A percentile compares a stretch with the other conserved stretches of the same genome.
These are phyloP conservation scores for Scleropages formosus DNA, from an alignment of 2,797 vertebrate species.

Conservation along the genomic window DNA sequence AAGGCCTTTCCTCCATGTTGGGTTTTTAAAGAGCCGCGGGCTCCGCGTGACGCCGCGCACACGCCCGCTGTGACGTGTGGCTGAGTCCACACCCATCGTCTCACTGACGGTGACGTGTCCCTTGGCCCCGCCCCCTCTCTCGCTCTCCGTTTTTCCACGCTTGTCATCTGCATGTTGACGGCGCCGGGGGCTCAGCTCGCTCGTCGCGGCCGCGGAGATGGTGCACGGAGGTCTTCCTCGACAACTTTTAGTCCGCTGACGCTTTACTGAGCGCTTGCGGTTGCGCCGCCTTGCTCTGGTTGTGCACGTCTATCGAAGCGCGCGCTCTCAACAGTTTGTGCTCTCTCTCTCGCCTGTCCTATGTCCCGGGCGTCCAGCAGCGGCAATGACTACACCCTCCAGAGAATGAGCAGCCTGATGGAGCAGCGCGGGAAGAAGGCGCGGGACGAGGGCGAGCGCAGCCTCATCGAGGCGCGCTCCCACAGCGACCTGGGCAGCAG, in stretches of 20 bases:
- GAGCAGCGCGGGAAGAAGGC: constrained; percentile 83
- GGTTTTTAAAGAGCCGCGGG: not conserved
- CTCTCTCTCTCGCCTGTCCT: too few species aligned
- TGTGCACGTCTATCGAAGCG: too few species aligned
- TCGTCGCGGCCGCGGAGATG: constrained; percentile 55
- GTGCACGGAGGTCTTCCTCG: constrained; percentile 18
- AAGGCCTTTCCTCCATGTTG: not conserved
- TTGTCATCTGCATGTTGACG: too few species aligned
- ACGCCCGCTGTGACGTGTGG: not conserved
- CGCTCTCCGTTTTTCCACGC: too few species aligned
- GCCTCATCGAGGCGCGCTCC: constrained; percentile 77
- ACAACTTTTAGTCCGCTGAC: constrained; percentile 2
- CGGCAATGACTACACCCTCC: constrained; percentile 91
- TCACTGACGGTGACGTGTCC: too few species aligned
- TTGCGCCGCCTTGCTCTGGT: too few species aligned
- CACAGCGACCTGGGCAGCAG: constrained; percentile 76
- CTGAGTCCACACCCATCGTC: too few species aligned
- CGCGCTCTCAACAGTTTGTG: too few species aligned
- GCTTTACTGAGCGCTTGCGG: too few species aligned
- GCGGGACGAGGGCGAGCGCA: constrained; percentile 74
- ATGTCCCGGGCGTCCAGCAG: constrained; percentile 87
- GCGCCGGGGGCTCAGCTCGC: constrained; percentile 37
- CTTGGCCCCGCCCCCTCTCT: not conserved
- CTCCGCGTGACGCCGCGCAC: not conserved
- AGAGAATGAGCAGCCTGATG: constrained; percentile 90